Percentiles rank a stretch among this genome's conserved stretches.
phyloP scores from a whole-genome alignment of 2,797 vertebrate species.

The Notolabrus celidotus region DNA sequence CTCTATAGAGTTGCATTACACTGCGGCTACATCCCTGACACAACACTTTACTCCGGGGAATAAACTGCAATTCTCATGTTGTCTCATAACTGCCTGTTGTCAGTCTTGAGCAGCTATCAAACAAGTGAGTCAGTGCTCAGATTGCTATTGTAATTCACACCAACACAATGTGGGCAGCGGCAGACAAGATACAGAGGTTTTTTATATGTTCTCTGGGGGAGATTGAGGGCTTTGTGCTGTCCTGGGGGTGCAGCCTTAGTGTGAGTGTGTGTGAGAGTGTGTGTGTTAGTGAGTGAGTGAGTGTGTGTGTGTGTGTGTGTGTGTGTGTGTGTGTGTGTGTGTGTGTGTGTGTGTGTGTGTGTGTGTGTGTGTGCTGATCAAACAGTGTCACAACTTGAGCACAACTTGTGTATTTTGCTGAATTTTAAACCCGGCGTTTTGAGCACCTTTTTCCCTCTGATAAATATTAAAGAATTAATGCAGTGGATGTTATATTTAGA shows the following conservation, averaged over 20 bases:
- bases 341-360: neutral
- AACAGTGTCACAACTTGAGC: slow-evolving; percentile 47
- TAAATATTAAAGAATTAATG: slow-evolving; percentile 83
- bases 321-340: slow-evolving; percentile 3
- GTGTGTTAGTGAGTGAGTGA: too few relatives aligned
- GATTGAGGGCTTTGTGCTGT: slow-evolving; percentile 23
- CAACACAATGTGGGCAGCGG: slow-evolving; percentile 19
- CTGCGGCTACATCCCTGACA: neutral
- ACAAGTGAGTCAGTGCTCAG: slow-evolving; percentile 16
- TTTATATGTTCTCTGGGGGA: slow-evolving; percentile 7
- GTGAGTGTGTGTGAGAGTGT: too few relatives aligned
- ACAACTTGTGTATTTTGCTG: slow-evolving; percentile 46
- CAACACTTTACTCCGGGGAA: slow-evolving; percentile 14
- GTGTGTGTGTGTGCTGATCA: slow-evolving; percentile 27
- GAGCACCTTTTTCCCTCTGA: slow-evolving; percentile 73
- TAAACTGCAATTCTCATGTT: slow-evolving; percentile 26
- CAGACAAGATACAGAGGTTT: slow-evolving; percentile 4
- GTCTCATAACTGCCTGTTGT: slow-evolving; percentile 22
- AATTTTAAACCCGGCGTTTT: slow-evolving; percentile 68
- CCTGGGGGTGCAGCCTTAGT: slow-evolving; percentile 3
- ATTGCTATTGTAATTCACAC: slow-evolving; percentile 26
- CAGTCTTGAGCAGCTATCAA: slow-evolving; percentile 15
- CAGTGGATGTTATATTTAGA: slow-evolving; percentile 85
- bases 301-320: slow-evolving; percentile 1
- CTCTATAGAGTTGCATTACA: slow-evolving; percentile 5